Evolutionary conservation across 2,113 vertebrate genomes (phyloP), one percentile per base, ranked within the genome.

Genomic region (Sinocyclocheilus anshuiensis): DNA sequence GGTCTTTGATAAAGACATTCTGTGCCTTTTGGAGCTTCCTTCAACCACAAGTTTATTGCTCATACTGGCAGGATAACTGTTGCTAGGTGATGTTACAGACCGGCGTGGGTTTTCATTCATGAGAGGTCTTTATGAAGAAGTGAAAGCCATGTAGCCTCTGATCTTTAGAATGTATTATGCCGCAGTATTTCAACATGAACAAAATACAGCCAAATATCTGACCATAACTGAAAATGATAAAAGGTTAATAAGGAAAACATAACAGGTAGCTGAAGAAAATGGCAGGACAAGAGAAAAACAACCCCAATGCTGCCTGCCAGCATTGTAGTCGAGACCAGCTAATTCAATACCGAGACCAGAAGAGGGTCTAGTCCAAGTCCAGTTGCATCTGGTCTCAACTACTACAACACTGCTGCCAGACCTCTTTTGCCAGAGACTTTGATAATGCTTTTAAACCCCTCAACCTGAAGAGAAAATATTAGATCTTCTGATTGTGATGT

Each of bases 1-100:
- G 6, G 50, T 81, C 50, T 85, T 67, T 78, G 50, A 79, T 13
- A 72, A 78, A 87, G 78, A 74, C 53, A 74, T 33, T n/a, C 26
- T 81, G 29, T 33, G 63, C 39, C 42, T 50, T 89, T 78, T 85
- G 78, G 65, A 87, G 77, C 83, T 89, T 57, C 72, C 78, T 77
- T 82, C 29, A 59, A 55, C 6, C 42, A n/a, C 61, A 77, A 77
- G 36, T 75, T 86, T 88, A 88, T 86, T 81, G 71, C 81, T 77
- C 48, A 29, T 24, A 33, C 84, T 84, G 81, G 69, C 48, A 48
- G 69, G 13, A 61, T 76, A 87, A 77, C 86, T 77, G 89, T 89
- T 89, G 86, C 89, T 89, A 88, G 89, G 86, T 71, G 77, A 89
- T 81, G 69, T 39, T 89, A 86, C 77, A 16, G 74, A 87, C 78